Evolutionary conservation across 2,888 invertebrate genomes (phyloP), one percentile per base, ranked within the genome.

Genomic region (Drosophila cracens): DNA sequence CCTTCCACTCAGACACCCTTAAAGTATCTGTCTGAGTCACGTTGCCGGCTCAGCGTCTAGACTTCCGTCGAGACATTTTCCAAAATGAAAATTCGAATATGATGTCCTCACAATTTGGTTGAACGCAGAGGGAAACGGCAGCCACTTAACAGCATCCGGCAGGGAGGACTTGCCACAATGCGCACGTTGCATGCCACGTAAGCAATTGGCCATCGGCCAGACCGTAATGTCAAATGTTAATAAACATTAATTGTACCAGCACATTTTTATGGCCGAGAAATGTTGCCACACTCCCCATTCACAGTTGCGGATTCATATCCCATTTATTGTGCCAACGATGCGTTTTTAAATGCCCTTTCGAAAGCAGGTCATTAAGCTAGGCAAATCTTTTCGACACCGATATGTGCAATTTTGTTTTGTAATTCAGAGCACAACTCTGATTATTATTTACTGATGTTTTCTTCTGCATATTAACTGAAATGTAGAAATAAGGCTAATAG

Each of bases 231-330:
- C 81, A 70, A 83, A 83, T 65, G 75, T 86, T 87, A 88, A 87
- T 88, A 88, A 90, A 90, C 89, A 89, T 90, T 86, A 90, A 87
- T 87, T 88, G 83, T 83, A 76, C 69, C 63, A 65, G 56, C 38
- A 54, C 61, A 64, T 75, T 74, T 66, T 72, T 70, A 79, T 78
- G 84, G 72, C 64, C 81, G 38, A 51, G 46, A 43, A 60, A 46
- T 58, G 61, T 61, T 71, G 59, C 54, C 49, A 31, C 43, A 43
- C 52, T 54, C 53, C 51, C 49, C 60, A 76, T 40, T 67, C 36
- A 61, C 21, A 43, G 46, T 40, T 59, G 11, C 58, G 43, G 29
- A 60, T 60, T 49, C 65, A 53, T 36, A 29, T 57, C 40, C 51
- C 16, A 49, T 57, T 64, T 64, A 53, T 63, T 65, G 43, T 64